Base-by-base conservation (phyloP, 2,113 vertebrate genomes). In the Sapajus apella region DNA sequence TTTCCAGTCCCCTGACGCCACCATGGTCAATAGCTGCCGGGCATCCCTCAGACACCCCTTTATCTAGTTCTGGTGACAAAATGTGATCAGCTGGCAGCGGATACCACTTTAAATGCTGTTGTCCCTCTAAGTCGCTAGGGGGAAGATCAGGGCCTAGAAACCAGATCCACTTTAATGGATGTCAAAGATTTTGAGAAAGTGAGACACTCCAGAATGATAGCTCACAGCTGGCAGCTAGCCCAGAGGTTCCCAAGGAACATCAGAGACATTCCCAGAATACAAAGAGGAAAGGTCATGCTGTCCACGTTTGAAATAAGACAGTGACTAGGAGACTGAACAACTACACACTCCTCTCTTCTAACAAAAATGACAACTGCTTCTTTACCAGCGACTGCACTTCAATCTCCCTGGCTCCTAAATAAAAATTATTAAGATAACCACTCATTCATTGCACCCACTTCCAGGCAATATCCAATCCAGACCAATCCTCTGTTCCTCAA, bases 1-100 rank as follows among this genome's bases (percentile, higher is more conserved):
- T 58, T 47, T 12, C 4, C 30, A 45, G 30, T 52, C 21, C 17
- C 37, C 0, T 5, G 11, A 7, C 1, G 43, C 56, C n/a, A 17
- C 32, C 0, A 0, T 20, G n/a, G 30, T 70, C 23, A 27, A 16
- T 5, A 43, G 35, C 55, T 45, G 20, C n/a, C 21, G 8, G 55
- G 5, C 23, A 61, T 7, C 72, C 14, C 52, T 45, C 52, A 73
- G 23, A 20, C 30, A 70, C 3, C 32, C 21, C 13, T 32, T 64
- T 55, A 2, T 10, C 40, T 40, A 35, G 37, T 43, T 50, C 72
- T 21, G 30, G 25, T 40, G 30, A 45, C 2, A 13, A 84, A 12
- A 35, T 9, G 18, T 50, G 58, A 52, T 17, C 0, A 20, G 52
- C 50, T 50, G 5, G 47, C 14, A 52, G 25, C 23, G 68, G 20